Base-by-base conservation (phyloP, 2,888 invertebrate genomes). In the Ophraella communa region DNA sequence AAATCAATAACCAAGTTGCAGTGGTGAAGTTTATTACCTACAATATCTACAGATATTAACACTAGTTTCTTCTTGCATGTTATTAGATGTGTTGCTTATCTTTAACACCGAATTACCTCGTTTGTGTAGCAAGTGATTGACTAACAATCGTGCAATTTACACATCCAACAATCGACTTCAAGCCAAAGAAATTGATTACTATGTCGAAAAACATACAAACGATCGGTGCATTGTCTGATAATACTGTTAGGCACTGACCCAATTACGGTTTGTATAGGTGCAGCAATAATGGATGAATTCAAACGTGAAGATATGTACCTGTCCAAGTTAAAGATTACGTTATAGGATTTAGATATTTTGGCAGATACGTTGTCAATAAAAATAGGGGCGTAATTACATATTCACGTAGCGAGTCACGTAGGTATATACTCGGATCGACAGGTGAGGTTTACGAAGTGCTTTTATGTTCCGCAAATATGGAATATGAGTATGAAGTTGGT, bases 191-290 rank as follows among this genome's bases (percentile, higher is more conserved):
- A 23, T 51, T 51, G 11, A 24, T 47, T 47, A 23, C 23, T 24
- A 27, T 11, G 23, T 23, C 17, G 7, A 51, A 51, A 51, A 51
- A 24, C 24, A 14, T 3, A 49, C 23, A 49, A 45, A 27, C 8
- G 39, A 17, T 8, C 39, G 17, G 27, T 10, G n/a, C 24, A 27
- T 24, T 27, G 27, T 51, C 27, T 51, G 49, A 51, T 27, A 51
- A 51, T 51, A 51, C 49, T 24, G 49, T 51, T 51, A n/a, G n/a
- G n/a, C n/a, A 27, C 24, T 51, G 49, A 27, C 49, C 49, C 49
- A 51, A 14, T 51, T 51, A 24, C 17, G 5, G 27, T 51, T 51
- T 24, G 49, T 17, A 17, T 39, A 14, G 39, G 39, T 39, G 39
- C 39, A 39, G 27, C 49, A 24, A 23, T 51, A 51, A 24, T 51